Evolutionary conservation across 2,797 vertebrate genomes (phyloP).

Genomic region (Sandelia bainsii): DNA sequence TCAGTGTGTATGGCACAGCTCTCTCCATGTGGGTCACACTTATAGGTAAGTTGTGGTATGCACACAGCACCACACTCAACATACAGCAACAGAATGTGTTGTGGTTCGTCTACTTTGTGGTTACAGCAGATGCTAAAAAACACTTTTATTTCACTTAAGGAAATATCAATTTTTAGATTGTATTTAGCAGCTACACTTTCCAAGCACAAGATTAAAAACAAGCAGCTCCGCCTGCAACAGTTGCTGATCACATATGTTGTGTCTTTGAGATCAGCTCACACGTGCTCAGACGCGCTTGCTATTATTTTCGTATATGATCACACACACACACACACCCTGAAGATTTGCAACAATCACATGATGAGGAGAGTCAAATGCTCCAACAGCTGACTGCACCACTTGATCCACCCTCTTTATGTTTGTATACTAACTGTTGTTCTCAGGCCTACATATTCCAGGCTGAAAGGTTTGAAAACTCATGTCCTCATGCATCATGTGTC

Average conservation of each 20-base stretch:
- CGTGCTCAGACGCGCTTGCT: conserved; percentile 16
- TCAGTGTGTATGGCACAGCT: conserved; percentile 93
- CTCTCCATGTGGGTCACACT: conserved; percentile 98
- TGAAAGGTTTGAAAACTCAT: not conserved
- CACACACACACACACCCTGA: conserved; percentile 4
- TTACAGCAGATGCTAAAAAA: not conserved
- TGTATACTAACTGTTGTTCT: not conserved
- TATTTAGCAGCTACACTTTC: not conserved
- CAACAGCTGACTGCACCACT: conserved; percentile 35
- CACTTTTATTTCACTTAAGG: too few species aligned
- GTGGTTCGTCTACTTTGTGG: not conserved
- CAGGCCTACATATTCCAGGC: not conserved
- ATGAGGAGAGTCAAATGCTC: conserved; percentile 2
- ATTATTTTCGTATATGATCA: not conserved
- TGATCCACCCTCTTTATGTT: not conserved
- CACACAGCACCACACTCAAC: not conserved
- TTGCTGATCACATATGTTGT: conserved; percentile 54
- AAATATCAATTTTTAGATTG: too few species aligned
- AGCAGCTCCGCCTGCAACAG: conserved; percentile 41
- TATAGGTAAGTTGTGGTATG: conserved; percentile 86
- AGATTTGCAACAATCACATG: conserved; percentile 16
- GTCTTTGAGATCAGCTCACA: conserved; percentile 43
- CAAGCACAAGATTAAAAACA: not conserved
- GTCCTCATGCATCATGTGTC: not conserved
- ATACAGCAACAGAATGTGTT: not conserved